These are phyloP conservation scores for Drosophila kurseongensis DNA, from an alignment of 1,140 invertebrate genomes.

Conservation along the genomic window DNA sequence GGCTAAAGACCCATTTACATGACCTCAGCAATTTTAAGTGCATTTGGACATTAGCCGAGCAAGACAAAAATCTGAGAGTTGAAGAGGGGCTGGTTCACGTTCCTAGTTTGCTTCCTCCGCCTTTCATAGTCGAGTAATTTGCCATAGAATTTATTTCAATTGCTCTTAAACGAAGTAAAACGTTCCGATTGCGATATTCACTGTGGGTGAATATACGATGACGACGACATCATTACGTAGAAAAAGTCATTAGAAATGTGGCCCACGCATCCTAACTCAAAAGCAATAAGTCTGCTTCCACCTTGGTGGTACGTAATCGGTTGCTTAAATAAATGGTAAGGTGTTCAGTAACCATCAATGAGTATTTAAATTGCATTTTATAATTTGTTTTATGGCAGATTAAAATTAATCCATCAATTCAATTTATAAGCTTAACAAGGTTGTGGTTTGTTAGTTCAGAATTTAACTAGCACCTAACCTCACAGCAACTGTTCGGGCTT, in stretches of 20 bases:
- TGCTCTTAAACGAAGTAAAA: slow-evolving; percentile 57
- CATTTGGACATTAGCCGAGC: slow-evolving; percentile 67
- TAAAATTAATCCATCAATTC: no score
- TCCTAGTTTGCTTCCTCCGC: slow-evolving; percentile 10
- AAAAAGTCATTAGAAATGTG: slow-evolving; percentile 43
- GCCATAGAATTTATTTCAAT: slow-evolving; percentile 70
- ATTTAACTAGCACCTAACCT: no score
- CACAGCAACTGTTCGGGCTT: neutral
- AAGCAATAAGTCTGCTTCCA: slow-evolving; percentile 9
- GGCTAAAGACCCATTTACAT: slow-evolving; percentile 53
- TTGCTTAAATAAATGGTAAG: no score
- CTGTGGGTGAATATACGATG: slow-evolving; percentile 20
- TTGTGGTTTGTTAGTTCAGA: no score
- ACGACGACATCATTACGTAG: slow-evolving; percentile 38
- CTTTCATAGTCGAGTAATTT: slow-evolving; percentile 31
- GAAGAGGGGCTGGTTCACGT: slow-evolving; percentile 2
- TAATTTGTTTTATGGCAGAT: no score
- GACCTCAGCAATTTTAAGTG: slow-evolving; percentile 62
- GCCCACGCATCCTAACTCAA: slow-evolving; percentile 21
- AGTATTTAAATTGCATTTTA: no score
- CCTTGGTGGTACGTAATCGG: no score
- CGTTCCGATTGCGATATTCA: slow-evolving; percentile 20
- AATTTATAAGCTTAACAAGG: no score
- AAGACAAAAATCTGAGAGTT: slow-evolving; percentile 35
- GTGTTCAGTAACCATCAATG: no score